Base-by-base conservation (phyloP, 2,888 invertebrate species). In the Leptinotarsa tumamoca region DNA sequence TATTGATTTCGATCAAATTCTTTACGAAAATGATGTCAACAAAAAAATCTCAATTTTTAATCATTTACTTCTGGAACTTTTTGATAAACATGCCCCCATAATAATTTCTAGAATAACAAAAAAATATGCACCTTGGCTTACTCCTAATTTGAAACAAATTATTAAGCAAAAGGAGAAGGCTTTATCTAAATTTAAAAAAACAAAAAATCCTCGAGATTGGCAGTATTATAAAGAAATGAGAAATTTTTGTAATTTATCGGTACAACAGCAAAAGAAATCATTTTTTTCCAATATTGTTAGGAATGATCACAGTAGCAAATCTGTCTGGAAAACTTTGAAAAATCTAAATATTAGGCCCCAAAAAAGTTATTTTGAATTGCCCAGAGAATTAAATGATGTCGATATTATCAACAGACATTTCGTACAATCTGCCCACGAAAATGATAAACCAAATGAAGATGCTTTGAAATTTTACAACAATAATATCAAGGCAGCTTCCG, bases 61-160 rank as follows among this genome's bases (percentile, higher is more conserved):
- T 67, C 15, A 17, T 13, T 67, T 67, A 49, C 33, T 67, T 18
- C 43, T 67, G 33, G 18, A 67, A 18, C 67, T 49, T 50, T 67
- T 15, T 21, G 21, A 67, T 14, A 50, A 67, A 50, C 51, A 49
- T 50, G 51, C 67, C 21, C 51, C 50, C n/a, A 50, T 67, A 67
- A 67, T 67, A 51, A 67, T 21, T 18, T 14, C n/a, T 67, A 14
- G 49, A 67, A 71, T 71, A 5, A 71, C 63, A 13, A 63, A 71
- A 27, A 50, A 56, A 71, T 50, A 56, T 49, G 71, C 61, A 10
- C 61, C 71, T 18, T 71, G 63, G 71, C 71, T 71, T 23, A 71
- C 63, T 18, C 61, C 61, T 17, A 18, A 63, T 49, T 33, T 71
- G 4, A 63, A 51, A 71, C 21, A 61, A 18, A 71, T 69, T 10